Evolutionary conservation across 2,888 invertebrate genomes (phyloP).

Genomic region (Agrochola macilenta): DNA sequence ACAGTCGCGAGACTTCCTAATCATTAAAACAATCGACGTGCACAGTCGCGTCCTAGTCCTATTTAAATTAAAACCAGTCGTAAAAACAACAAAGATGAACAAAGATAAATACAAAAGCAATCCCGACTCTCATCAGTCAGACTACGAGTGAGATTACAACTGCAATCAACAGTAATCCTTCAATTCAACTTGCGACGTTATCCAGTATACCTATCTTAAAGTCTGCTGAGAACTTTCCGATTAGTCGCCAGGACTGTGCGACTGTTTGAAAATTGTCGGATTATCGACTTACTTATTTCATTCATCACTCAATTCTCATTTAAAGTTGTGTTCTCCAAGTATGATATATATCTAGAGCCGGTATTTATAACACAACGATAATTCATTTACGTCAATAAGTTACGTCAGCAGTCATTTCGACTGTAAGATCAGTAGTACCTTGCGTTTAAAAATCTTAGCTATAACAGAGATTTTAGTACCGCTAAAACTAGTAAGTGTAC

Average conservation of each 20-base stretch:
- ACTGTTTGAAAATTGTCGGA: not conserved
- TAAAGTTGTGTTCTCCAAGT: not conserved
- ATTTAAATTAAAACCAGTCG: not conserved
- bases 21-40: not conserved
- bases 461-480: no score
- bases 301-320: not conserved
- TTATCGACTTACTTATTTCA: not conserved
- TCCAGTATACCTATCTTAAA: constrained; percentile 17
- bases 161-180: constrained; percentile 59
- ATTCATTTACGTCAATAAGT: not conserved
- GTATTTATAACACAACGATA: not conserved
- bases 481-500: no score
- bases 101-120: constrained; percentile 34
- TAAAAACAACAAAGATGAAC: constrained; percentile 9
- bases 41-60: not conserved
- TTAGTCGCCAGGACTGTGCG: not conserved
- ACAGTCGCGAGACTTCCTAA: not conserved
- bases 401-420: not conserved
- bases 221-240: constrained; percentile 16
- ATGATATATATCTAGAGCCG: not conserved
- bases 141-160: constrained; percentile 39
- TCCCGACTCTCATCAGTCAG: constrained; percentile 14
- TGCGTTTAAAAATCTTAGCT: no score
- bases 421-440: no score
- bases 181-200: constrained; percentile 56